These are phyloP conservation scores for Platerodrilus igneus DNA, from an alignment of 2,888 invertebrate species.

Conservation along the genomic window DNA sequence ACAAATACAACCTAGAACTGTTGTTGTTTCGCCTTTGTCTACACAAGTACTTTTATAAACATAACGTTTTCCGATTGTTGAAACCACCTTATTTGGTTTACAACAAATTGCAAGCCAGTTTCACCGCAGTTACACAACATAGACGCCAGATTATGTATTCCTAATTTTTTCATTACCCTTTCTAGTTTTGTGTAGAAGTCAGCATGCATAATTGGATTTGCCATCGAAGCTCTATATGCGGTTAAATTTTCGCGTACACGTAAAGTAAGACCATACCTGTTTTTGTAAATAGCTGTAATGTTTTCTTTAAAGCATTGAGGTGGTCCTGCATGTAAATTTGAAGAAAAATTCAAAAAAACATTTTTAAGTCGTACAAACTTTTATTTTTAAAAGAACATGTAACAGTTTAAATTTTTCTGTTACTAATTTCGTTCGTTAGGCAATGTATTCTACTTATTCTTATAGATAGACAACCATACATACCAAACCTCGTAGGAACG, in stretches of 20 bases:
- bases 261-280: constrained; percentile 3
- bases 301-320: too few species aligned
- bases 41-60: constrained; percentile 3
- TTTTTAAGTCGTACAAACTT: too few species aligned
- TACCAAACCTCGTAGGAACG: too few species aligned
- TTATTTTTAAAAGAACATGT: too few species aligned
- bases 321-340: too few species aligned
- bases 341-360: too few species aligned
- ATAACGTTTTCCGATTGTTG: constrained; percentile 1
- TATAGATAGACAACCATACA: too few species aligned
- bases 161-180: not conserved
- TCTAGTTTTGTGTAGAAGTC: constrained; percentile 5
- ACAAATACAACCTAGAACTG: constrained; percentile 6
- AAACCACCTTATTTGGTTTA: constrained; percentile 7
- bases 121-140: constrained; percentile 8
- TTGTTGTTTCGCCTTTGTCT: constrained; percentile 3
- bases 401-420: too few species aligned
- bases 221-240: constrained; percentile 6
- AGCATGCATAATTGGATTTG: constrained; percentile 5
- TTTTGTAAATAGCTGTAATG: too few species aligned
- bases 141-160: constrained; percentile 1
- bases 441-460: too few species aligned
- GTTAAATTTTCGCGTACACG: constrained; percentile 9
- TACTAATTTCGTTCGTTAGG: too few species aligned
- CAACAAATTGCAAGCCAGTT: constrained; percentile 5